These are phyloP conservation scores for Tragelaphus buxtoni DNA, from an alignment of 2,113 vertebrate species.

Conservation along the genomic window DNA sequence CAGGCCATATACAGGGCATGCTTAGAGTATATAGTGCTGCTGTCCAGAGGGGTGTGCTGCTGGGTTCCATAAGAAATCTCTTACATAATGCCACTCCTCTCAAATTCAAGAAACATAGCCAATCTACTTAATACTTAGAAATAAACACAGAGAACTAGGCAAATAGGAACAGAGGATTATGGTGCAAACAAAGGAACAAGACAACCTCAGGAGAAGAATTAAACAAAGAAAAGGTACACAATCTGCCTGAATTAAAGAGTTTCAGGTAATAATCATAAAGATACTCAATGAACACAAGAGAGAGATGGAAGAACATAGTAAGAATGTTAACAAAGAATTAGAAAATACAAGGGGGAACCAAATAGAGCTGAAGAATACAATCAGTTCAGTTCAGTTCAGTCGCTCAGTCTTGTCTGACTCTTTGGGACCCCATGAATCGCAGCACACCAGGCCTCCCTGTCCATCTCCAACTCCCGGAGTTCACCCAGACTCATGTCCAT, in stretches of 20 bases:
- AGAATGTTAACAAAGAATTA: background rate
- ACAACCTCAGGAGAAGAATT: background rate
- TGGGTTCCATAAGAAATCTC: background rate
- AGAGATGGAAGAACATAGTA: background rate
- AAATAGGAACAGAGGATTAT: background rate
- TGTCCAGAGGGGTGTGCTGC: background rate
- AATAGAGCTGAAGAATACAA: background rate
- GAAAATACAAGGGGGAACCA: background rate
- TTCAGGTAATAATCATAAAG: background rate
- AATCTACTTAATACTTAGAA: background rate
- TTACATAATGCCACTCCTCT: background rate
- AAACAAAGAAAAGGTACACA: background rate
- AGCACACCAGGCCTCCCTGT: too few species aligned
- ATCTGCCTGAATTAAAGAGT: background rate
- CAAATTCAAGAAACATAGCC: background rate
- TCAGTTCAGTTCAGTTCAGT: too few species aligned
- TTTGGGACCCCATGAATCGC: too few species aligned
- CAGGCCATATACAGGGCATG: background rate
- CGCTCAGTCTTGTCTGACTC: too few species aligned
- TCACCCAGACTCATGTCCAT: too few species aligned
- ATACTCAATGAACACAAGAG: background rate
- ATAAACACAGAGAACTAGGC: background rate
- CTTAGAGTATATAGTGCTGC: background rate
- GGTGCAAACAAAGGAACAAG: background rate
- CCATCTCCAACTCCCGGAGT: too few species aligned